These are phyloP conservation scores for Polydrusus cervinus DNA, from an alignment of 2,888 invertebrate species.

Conservation along the genomic window DNA sequence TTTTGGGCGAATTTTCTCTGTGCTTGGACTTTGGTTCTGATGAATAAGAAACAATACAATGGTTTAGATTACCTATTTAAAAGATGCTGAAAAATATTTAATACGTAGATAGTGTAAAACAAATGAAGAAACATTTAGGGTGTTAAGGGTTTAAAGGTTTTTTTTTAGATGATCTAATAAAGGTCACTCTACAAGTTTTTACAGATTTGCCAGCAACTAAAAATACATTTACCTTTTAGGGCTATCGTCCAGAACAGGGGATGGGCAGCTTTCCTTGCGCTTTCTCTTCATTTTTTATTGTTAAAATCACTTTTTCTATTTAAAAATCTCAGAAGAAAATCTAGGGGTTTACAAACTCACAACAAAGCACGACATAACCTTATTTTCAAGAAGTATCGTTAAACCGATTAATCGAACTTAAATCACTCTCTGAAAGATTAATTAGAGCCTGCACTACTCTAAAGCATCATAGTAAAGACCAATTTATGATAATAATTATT, in stretches of 20 bases:
- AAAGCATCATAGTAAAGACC: background rate
- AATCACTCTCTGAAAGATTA: background rate
- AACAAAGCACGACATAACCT: slow-evolving; percentile 25
- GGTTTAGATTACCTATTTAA: no score
- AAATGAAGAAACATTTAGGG: no score
- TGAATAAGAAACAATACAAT: slow-evolving; percentile 54
- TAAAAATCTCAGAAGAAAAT: background rate
- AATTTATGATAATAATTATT: background rate
- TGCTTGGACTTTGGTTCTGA: slow-evolving; percentile 86
- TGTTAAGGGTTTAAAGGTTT: no score
- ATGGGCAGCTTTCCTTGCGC: slow-evolving; percentile 67
- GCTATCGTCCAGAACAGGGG: slow-evolving; percentile 68
- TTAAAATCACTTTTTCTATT: background rate
- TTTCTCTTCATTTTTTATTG: slow-evolving; percentile 67
- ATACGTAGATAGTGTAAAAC: no score
- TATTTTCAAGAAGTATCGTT: background rate
- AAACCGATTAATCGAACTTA: background rate
- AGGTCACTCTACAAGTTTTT: background rate
- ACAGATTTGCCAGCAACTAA: background rate
- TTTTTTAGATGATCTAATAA: no score
- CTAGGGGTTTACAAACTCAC: background rate
- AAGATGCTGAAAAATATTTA: no score
- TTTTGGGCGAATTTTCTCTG: slow-evolving; percentile 93
- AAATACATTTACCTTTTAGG: slow-evolving; percentile 70
- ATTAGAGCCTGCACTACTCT: background rate